A percentile compares a stretch with the other conserved stretches of the same genome.
These are phyloP conservation scores for Paramuricea clavata DNA, from an alignment of 92 coral and sea anemone species.

Conservation along the genomic window DNA sequence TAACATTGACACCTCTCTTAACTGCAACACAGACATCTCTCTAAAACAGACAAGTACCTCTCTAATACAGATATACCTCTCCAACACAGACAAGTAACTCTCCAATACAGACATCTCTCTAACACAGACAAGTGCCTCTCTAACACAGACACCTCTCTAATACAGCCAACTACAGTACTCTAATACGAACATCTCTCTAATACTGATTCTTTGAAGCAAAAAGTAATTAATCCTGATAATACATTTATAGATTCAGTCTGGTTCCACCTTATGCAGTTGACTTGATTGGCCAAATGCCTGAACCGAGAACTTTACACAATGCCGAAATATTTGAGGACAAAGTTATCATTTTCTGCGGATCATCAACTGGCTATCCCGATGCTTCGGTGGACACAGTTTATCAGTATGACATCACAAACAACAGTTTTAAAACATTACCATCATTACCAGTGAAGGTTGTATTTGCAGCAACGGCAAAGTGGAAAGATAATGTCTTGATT, in stretches of 20 bases:
- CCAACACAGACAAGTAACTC: too few species aligned
- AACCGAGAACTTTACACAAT: not conserved
- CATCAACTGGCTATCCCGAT: not conserved
- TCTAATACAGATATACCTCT: too few species aligned
- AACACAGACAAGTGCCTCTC: too few species aligned
- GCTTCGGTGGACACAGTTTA: not conserved
- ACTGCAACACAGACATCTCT: too few species aligned
- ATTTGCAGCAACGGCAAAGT: not conserved
- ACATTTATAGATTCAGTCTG: not conserved
- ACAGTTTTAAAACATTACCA: not conserved
- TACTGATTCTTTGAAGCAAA: too few species aligned
- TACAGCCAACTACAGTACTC: too few species aligned
- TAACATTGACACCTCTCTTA: too few species aligned
- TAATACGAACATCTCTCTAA: too few species aligned
- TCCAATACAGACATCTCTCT: too few species aligned
- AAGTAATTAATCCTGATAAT: not conserved
- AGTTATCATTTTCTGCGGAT: not conserved
- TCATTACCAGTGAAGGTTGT: not conserved
- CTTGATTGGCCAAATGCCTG: not conserved
- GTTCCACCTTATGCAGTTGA: not conserved
- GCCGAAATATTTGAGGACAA: not conserved
- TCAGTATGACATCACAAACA: not conserved
- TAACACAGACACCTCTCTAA: too few species aligned
- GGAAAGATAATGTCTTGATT: not conserved
- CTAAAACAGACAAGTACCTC: too few species aligned